These are phyloP conservation scores for Pangasius djambal DNA, from an alignment of 2,797 vertebrate genomes.

Conservation along the genomic window DNA sequence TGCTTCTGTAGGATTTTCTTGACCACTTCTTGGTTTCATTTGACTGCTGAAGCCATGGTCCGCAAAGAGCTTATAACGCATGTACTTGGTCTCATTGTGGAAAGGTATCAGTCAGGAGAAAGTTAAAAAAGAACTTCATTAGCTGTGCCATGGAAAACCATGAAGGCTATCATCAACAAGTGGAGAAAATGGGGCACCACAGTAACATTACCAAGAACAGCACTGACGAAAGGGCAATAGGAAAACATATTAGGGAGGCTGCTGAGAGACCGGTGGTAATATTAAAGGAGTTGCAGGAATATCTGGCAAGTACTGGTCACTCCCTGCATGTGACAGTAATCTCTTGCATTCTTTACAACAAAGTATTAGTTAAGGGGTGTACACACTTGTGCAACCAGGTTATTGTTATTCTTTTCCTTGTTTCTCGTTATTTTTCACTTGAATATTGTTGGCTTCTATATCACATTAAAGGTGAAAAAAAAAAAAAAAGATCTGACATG, in stretches of 20 bases:
- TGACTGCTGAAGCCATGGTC: not conserved
- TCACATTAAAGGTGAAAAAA: no score
- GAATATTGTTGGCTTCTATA: no score
- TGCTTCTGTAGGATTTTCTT: not conserved
- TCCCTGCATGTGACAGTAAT: not conserved
- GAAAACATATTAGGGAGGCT: not conserved
- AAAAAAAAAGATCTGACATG: no score
- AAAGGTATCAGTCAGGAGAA: not conserved
- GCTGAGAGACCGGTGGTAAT: not conserved
- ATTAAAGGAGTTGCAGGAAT: not conserved
- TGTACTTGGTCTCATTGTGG: not conserved
- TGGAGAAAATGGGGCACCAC: not conserved
- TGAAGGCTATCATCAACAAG: not conserved
- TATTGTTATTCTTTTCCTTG: no score
- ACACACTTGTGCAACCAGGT: no score
- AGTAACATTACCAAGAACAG: not conserved
- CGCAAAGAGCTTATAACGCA: not conserved
- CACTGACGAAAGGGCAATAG: not conserved
- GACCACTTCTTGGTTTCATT: not conserved
- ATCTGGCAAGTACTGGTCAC: not conserved
- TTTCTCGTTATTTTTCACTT: no score
- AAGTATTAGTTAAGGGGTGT: no score
- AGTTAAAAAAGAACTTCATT: not conserved
- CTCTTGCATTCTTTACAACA: not conserved
- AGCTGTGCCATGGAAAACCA: no score